These are phyloP conservation scores for Carlito syrichta DNA, from an alignment of 2,113 vertebrate genomes.

Conservation along the genomic window DNA sequence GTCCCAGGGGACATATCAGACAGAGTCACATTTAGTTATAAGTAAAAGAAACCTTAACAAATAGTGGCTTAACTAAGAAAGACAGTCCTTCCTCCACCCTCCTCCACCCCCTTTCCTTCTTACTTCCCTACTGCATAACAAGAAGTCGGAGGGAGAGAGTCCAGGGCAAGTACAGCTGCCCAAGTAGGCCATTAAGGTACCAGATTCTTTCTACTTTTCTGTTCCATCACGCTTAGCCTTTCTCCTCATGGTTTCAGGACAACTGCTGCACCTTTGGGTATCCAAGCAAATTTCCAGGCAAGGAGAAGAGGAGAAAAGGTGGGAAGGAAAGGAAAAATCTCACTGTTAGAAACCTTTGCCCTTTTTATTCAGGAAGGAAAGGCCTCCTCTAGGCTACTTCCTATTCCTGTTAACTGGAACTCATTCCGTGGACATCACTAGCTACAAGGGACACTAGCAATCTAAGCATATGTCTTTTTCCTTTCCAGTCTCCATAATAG, in stretches of 20 bases:
- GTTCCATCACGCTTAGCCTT: neutral
- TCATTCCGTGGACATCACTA: neutral
- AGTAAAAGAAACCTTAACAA: neutral
- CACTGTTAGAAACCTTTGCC: neutral
- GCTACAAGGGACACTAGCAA: neutral
- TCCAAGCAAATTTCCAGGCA: neutral
- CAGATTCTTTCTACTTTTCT: neutral
- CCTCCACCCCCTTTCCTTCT: neutral
- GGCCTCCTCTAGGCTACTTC: neutral
- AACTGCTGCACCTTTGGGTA: neutral
- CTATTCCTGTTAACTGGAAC: neutral
- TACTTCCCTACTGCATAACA: neutral
- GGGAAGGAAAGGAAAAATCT: neutral
- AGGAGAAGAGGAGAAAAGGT: neutral
- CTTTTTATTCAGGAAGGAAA: neutral
- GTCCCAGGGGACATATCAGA: too few relatives aligned
- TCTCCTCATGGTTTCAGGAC: neutral
- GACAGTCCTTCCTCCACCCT: too few relatives aligned
- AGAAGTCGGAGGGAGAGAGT: neutral
- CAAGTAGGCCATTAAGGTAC: neutral
- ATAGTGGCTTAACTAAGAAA: neutral
- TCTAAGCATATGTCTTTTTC: neutral
- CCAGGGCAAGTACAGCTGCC: neutral
- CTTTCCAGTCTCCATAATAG: neutral
- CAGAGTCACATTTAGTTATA: neutral